Conservation (phyloP, 37 sponge, comb jelly and placozoan genomes). For the Axinella damicornis region DNA sequence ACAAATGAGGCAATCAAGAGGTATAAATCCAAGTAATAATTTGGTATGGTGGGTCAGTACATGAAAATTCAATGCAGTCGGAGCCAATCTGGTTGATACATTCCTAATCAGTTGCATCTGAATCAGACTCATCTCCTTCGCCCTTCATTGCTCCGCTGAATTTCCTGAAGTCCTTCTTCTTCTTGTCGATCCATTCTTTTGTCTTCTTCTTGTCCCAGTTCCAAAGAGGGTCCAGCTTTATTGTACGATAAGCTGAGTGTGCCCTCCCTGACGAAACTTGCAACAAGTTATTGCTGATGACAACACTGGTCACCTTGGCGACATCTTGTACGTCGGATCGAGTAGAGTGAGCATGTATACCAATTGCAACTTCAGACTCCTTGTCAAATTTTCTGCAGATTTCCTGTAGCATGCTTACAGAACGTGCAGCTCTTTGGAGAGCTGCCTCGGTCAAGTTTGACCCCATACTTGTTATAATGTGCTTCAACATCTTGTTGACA, state of each 20-base stretch:
- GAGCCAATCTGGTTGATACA: too few relatives aligned
- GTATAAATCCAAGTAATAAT: too few relatives aligned
- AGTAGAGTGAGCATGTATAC: conserved; percentile 8
- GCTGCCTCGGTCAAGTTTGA: conserved; percentile 32
- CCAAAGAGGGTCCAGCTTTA: background rate
- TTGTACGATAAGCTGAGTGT: background rate
- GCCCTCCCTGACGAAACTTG: background rate
- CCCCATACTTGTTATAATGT: conserved; percentile 42
- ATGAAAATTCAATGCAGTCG: too few relatives aligned
- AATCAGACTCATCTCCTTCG: too few relatives aligned
- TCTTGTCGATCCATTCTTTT: background rate
- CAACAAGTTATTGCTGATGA: background rate
- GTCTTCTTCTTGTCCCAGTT: background rate
- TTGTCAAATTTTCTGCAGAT: conserved; percentile 34
- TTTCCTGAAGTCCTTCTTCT: background rate
- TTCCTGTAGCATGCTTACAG: conserved; percentile 17
- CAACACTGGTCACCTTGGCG: background rate
- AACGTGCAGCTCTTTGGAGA: conserved; percentile 28
- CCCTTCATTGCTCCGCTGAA: background rate
- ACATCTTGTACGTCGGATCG: conserved; percentile 7
- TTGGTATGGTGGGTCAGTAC: too few relatives aligned
- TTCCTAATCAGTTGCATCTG: too few relatives aligned
- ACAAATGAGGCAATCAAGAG: too few relatives aligned
- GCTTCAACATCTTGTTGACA: conserved; percentile 50
- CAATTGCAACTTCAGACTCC: background rate